phyloP scores from a whole-genome alignment of 2,797 vertebrate species.

The Zonotrichia albicollis region DNA sequence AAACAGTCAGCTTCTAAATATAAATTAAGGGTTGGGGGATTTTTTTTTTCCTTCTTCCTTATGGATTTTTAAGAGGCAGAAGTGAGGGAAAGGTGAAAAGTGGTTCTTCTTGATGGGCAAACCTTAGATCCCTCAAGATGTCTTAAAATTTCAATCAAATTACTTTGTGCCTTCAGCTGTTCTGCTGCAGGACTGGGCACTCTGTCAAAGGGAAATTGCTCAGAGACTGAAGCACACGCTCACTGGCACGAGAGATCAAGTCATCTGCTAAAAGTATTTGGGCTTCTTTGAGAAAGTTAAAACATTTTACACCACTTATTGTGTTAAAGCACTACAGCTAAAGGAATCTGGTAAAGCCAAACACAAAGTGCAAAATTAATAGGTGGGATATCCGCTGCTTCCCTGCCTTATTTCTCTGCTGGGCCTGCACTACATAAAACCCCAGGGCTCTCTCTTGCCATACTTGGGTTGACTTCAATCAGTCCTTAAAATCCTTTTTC shows the following conservation, averaged over 20 bases:
- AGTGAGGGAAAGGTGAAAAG: slow-evolving; percentile 44
- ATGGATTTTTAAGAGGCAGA: slow-evolving; percentile 32
- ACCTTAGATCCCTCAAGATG: slow-evolving; percentile 33
- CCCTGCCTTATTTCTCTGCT: neutral
- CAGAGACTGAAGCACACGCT: neutral
- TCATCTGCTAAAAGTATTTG: slow-evolving; percentile 52
- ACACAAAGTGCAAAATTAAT: slow-evolving; percentile 13
- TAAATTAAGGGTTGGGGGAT: neutral
- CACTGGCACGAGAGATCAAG: slow-evolving; percentile 14
- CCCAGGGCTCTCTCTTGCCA: neutral
- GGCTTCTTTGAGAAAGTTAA: slow-evolving; percentile 27
- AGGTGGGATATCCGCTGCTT: slow-evolving; percentile 26
- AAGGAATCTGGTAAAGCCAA: slow-evolving; percentile 38
- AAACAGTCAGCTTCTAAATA: slow-evolving; percentile 61
- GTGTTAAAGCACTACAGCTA: neutral
- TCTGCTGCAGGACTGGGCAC: slow-evolving; percentile 41
- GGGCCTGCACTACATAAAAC: neutral
- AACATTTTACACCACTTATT: slow-evolving; percentile 14
- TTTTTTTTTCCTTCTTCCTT: neutral
- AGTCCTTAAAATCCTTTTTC: neutral
- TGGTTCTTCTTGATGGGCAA: slow-evolving; percentile 16
- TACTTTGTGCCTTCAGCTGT: slow-evolving; percentile 55
- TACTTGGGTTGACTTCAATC: neutral
- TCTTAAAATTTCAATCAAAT: slow-evolving; percentile 50
- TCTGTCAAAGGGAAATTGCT: slow-evolving; percentile 57